phyloP scores from a whole-genome alignment of 2,797 vertebrate genomes.

The Pangasius larnaudii region DNA sequence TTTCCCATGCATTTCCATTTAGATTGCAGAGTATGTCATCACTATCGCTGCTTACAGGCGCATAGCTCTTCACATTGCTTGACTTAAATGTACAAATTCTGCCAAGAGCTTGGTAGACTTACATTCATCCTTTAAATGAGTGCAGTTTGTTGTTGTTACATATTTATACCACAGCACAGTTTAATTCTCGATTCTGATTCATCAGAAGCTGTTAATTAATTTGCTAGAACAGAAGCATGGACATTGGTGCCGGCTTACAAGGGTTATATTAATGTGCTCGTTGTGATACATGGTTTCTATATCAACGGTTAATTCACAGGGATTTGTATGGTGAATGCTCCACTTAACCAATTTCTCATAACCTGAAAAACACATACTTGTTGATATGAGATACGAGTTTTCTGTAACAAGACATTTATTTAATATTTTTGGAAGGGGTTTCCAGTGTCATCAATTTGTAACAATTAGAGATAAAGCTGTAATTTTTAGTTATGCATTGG shows the following conservation, averaged over 20 bases:
- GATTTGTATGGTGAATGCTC: not conserved
- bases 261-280: too few species aligned
- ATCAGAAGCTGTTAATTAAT: not conserved
- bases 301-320: not conserved
- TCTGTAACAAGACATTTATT: not conserved
- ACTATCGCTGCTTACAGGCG: conserved; percentile 62
- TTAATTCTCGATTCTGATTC: not conserved
- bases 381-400: not conserved
- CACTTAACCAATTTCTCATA: not conserved
- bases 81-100: conserved; percentile 44
- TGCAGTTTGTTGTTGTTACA: not conserved
- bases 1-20: conserved; percentile 85
- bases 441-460: not conserved
- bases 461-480: not conserved
- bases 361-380: not conserved
- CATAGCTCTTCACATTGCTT: conserved; percentile 40
- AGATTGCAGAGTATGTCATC: conserved; percentile 83
- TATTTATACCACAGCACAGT: not conserved
- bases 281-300: not conserved
- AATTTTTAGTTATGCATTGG: not conserved
- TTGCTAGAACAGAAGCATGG: not conserved
- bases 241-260: not conserved
- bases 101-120: not conserved
- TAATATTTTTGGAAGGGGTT: not conserved
- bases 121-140: conserved; percentile 4